Evolutionary conservation across 1,140 invertebrate genomes (phyloP), one percentile per base, ranked within the genome.

Genomic region (Lutraria rhynchaena): DNA sequence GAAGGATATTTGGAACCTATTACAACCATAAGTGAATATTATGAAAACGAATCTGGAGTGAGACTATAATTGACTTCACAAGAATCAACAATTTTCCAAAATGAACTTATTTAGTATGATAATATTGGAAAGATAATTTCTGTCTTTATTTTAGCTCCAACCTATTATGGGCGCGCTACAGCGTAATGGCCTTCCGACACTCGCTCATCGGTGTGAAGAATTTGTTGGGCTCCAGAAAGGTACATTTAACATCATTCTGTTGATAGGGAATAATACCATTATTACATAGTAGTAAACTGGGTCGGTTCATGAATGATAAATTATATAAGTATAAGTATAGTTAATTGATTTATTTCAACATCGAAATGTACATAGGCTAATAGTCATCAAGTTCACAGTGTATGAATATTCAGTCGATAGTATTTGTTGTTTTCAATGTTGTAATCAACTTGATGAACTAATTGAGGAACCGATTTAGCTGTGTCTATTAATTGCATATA

Each of bases 151-250:
- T 58, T 41, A 63, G 37, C 13, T 33, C 35, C 29, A 3, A 11
- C 37, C 31, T 24, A 15, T 33, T 17, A 1, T 33, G 15, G 2
- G 2, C 3, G 65, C 44, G 1, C 51, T 69, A 33, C 19, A 51
- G 5, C 27, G 22, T 33, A 46, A 69, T 51, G 44, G 41, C 11
- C n/a, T 29, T 27, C 17, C 19, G 0, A 37, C 37, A 17, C 49
- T 49, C 13, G 44, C 37, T 27, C 24, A 69, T 41, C 22, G 7
- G 29, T 69, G 65, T 53, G 17, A 44, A 31, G 24, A 69, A 3
- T 69, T 69, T 53, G 65, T 69, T n/a, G 1, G 5, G 15, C 29
- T 31, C 31, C 65, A 69, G 22, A 69, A 69, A 49, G 65, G 65
- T 69, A 67, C 15, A 41, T 41, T 41, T 5, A 41, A 41, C 5